These are phyloP conservation scores for Drosophila rhopaloa DNA, from an alignment of 1,140 invertebrate genomes.

Conservation along the genomic window DNA sequence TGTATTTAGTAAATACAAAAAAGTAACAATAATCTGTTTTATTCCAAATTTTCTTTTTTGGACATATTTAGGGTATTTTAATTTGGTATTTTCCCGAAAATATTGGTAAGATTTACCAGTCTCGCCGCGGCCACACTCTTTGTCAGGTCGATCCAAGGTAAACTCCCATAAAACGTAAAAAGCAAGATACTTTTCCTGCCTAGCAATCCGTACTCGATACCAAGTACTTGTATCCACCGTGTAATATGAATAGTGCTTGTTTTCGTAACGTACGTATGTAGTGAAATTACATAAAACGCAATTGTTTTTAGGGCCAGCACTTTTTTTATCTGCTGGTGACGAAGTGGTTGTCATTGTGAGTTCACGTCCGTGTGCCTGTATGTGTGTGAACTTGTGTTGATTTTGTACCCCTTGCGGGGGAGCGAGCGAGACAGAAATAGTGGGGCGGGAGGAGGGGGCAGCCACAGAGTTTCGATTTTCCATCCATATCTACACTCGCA, in stretches of 20 bases:
- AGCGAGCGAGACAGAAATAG: slow-evolving; percentile 28
- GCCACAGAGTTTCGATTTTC: slow-evolving; percentile 77
- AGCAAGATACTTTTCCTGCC: slow-evolving; percentile 40
- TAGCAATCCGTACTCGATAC: slow-evolving; percentile 50
- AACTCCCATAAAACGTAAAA: slow-evolving; percentile 55
- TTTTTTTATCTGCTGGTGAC: slow-evolving; percentile 76
- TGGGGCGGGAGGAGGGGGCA: slow-evolving; percentile 39
- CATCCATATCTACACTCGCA: slow-evolving; percentile 68
- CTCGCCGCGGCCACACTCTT: slow-evolving; percentile 16
- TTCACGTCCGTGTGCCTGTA: slow-evolving; percentile 47
- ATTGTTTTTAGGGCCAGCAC: slow-evolving; percentile 60
- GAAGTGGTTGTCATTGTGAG: slow-evolving; percentile 81
- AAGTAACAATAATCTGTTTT: background rate
- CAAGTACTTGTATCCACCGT: slow-evolving; percentile 31
- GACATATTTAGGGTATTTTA: background rate
- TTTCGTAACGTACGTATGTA: slow-evolving; percentile 52
- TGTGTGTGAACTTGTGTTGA: slow-evolving; percentile 73
- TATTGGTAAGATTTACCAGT: background rate
- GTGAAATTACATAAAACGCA: slow-evolving; percentile 77
- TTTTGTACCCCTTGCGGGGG: slow-evolving; percentile 50
- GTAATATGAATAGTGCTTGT: slow-evolving; percentile 60
- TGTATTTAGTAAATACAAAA: background rate
- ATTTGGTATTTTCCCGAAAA: background rate
- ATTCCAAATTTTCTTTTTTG: too few species aligned
- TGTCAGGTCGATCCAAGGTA: slow-evolving; percentile 46